phyloP scores from a whole-genome alignment of 2,888 invertebrate species.

The Oxyscelio sp. region DNA sequence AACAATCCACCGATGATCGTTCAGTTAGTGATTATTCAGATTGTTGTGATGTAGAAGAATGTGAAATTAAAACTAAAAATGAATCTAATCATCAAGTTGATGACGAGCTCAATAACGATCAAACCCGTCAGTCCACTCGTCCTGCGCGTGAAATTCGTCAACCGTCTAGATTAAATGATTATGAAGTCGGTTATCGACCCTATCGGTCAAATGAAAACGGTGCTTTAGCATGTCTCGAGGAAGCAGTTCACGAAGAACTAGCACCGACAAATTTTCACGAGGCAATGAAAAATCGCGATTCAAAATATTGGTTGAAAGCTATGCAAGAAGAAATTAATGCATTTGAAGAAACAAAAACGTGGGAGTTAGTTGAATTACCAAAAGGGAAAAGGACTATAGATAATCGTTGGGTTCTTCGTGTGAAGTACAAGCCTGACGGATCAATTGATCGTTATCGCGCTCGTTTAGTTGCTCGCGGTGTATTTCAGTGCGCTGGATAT shows the following conservation, averaged over 20 bases:
- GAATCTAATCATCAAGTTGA: too few species aligned
- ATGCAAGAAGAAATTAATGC: constrained; percentile 51
- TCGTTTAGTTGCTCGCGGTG: constrained; percentile 25
- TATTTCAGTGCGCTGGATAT: constrained; percentile 23
- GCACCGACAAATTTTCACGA: constrained; percentile 54
- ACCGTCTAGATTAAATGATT: constrained; percentile 23
- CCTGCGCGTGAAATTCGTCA: too few species aligned
- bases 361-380: constrained; percentile 58
- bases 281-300: constrained; percentile 45
- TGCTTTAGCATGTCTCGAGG: constrained; percentile 39
- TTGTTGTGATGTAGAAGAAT: too few species aligned
- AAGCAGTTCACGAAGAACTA: constrained; percentile 47
- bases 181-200: constrained; percentile 14
- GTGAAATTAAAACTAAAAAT: too few species aligned
- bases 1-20: too few species aligned
- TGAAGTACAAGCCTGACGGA: neutral
- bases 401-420: constrained; percentile 73
- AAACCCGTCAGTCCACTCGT: too few species aligned
- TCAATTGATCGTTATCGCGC: constrained; percentile 5
- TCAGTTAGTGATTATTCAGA: too few species aligned
- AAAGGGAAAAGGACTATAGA: constrained; percentile 58
- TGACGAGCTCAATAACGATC: too few species aligned
- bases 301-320: constrained; percentile 40
- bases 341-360: constrained; percentile 57
- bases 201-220: constrained; percentile 40